These are phyloP conservation scores for Muscidifurax raptorellus DNA, from an alignment of 1,140 invertebrate species.

Conservation along the genomic window DNA sequence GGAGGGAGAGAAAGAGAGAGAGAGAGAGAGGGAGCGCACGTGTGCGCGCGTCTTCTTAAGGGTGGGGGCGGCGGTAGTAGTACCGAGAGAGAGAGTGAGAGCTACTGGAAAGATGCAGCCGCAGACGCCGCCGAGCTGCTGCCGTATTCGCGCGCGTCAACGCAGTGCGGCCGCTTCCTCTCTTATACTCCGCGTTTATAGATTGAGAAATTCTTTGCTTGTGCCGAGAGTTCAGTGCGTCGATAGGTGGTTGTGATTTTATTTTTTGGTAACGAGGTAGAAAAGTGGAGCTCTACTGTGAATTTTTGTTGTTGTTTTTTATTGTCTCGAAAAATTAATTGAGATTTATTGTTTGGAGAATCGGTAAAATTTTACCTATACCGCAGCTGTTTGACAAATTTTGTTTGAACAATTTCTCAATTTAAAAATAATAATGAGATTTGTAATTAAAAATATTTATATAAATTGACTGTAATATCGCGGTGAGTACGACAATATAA, in stretches of 20 bases:
- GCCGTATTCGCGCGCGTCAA: not conserved
- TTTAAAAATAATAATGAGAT: too few relatives aligned
- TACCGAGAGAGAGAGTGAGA: not conserved
- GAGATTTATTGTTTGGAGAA: too few relatives aligned
- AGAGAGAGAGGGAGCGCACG: not conserved
- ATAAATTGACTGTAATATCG: too few relatives aligned
- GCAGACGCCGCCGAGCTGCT: not conserved
- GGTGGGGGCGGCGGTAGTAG: not conserved
- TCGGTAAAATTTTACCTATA: too few relatives aligned
- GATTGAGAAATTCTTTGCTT: not conserved
- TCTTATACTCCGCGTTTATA: not conserved
- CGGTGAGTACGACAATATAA: too few relatives aligned
- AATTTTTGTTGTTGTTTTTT: too few relatives aligned
- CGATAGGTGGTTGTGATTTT: not conserved
- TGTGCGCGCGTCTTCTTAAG: conserved; percentile 21
- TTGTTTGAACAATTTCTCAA: too few relatives aligned
- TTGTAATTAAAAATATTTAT: too few relatives aligned
- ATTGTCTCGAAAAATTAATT: too few relatives aligned
- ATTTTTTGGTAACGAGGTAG: too few relatives aligned
- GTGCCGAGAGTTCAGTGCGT: not conserved
- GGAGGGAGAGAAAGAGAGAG: not conserved
- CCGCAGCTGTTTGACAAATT: too few relatives aligned
- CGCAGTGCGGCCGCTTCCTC: not conserved
- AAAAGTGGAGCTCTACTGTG: not conserved
- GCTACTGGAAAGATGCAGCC: not conserved